Conservation (phyloP, 2,888 invertebrate genomes). For the Microplitis deprimator region DNA sequence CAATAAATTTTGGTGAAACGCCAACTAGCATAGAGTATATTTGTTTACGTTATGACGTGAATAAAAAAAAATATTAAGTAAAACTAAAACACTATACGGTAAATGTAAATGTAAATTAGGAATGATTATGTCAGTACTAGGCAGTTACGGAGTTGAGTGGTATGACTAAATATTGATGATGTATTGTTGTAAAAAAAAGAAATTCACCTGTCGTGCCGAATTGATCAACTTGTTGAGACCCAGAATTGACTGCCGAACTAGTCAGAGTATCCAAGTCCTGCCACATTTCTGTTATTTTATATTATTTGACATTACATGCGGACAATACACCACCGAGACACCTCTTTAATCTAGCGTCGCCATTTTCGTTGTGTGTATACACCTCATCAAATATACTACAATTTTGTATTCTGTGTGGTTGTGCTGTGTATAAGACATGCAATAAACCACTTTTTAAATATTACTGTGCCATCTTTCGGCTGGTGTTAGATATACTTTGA, state of each 20-base stretch:
- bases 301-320: conserved; percentile 46
- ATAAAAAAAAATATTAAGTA: conserved; percentile 17
- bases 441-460: not conserved
- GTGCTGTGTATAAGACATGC: not conserved
- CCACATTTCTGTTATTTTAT: conserved; percentile 63
- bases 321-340: conserved; percentile 44
- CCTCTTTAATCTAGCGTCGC: conserved; percentile 65
- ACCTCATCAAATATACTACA: conserved; percentile 26
- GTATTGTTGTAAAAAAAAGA: conserved; percentile 26
- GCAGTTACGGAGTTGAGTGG: conserved; percentile 27
- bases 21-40: not conserved
- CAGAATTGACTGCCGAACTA: conserved; percentile 63
- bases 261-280: conserved; percentile 67
- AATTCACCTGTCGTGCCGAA: conserved; percentile 65
- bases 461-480: not conserved
- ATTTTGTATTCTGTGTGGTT: not conserved
- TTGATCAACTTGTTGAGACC: conserved; percentile 67
- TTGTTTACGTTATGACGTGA: not conserved
- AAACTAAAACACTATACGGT: conserved; percentile 43
- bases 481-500: not conserved
- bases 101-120: not conserved
- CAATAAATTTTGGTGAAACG: not conserved
- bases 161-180: conserved; percentile 32
- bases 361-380: conserved; percentile 57
- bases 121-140: not conserved